phyloP scores from a whole-genome alignment of 2,888 invertebrate genomes.

The Pseudoips prasinana region DNA sequence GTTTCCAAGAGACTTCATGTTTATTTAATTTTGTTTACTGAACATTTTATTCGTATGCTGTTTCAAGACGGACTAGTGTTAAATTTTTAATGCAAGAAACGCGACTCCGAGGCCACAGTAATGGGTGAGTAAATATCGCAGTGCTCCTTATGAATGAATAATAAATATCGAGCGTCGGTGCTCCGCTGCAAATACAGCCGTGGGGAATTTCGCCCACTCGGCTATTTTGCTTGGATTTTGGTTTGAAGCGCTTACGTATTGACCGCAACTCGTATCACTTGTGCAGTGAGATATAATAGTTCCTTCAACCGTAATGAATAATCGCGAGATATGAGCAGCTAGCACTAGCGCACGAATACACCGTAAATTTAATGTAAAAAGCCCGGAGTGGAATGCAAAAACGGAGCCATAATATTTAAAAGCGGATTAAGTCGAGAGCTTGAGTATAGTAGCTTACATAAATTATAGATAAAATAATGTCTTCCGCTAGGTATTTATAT shows the following conservation, averaged over 20 bases:
- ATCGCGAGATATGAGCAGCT: slow-evolving; percentile 20
- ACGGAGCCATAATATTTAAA: background rate
- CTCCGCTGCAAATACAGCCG: slow-evolving; percentile 53
- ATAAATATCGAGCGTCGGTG: slow-evolving; percentile 55
- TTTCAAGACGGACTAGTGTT: slow-evolving; percentile 51
- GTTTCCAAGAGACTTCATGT: slow-evolving; percentile 20
- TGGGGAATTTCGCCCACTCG: slow-evolving; percentile 38
- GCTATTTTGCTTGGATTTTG: slow-evolving; percentile 32
- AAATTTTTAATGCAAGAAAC: slow-evolving; percentile 71
- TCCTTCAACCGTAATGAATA: slow-evolving; percentile 20
- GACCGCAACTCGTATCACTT: slow-evolving; percentile 21
- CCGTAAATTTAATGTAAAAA: slow-evolving; percentile 11
- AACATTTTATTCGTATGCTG: slow-evolving; percentile 41
- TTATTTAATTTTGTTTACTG: slow-evolving; percentile 44
- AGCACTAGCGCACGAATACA: slow-evolving; percentile 9
- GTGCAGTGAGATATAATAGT: slow-evolving; percentile 15
- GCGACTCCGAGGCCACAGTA: slow-evolving; percentile 64
- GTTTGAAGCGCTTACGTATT: slow-evolving; percentile 22
- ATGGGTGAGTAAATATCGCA: slow-evolving; percentile 75
- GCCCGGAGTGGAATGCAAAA: slow-evolving; percentile 3
- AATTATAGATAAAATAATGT: too few species aligned
- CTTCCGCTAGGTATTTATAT: too few species aligned
- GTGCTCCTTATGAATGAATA: slow-evolving; percentile 73
- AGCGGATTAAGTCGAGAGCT: too few species aligned
- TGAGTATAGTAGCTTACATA: too few species aligned